Percentiles rank a stretch among this genome's conserved stretches.
These are phyloP conservation scores for Xylota segnis DNA, from an alignment of 2,888 invertebrate species.

Conservation along the genomic window DNA sequence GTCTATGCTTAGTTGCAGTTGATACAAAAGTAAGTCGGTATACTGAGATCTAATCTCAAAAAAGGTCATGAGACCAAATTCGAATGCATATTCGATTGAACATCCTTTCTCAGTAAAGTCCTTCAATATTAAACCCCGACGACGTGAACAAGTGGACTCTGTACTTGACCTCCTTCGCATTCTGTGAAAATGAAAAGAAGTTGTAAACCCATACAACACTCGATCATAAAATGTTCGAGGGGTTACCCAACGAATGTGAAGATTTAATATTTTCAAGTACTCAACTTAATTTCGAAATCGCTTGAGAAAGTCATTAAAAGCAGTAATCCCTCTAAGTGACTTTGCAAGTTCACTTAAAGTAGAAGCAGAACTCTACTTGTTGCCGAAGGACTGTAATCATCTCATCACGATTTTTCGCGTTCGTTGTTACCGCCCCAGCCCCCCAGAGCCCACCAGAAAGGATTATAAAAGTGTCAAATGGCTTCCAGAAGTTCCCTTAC, in stretches of 20 bases:
- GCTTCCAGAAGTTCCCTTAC: conserved; percentile 62
- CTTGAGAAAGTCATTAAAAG: conserved; percentile 46
- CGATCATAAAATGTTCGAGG: background rate
- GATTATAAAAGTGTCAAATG: conserved; percentile 75
- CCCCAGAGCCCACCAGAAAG: conserved; percentile 44
- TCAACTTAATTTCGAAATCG: conserved; percentile 14
- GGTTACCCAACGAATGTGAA: background rate
- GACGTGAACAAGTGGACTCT: no score
- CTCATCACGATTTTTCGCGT: conserved; percentile 47
- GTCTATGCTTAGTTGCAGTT: no score
- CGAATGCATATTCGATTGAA: no score
- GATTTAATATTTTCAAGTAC: conserved; percentile 1
- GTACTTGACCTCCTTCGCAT: no score
- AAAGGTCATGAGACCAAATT: no score
- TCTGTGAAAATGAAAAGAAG: background rate
- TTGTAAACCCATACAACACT: background rate
- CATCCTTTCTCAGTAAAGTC: no score
- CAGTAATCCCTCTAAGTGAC: conserved; percentile 44
- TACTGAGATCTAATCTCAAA: no score
- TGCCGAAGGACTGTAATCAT: conserved; percentile 63
- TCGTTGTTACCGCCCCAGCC: background rate
- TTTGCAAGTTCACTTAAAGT: conserved; percentile 18
- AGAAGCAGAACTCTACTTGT: conserved; percentile 52
- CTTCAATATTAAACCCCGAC: no score
- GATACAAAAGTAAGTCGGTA: no score